phyloP scores from a whole-genome alignment of 2,888 invertebrate genomes.

The Erebia aethiops region DNA sequence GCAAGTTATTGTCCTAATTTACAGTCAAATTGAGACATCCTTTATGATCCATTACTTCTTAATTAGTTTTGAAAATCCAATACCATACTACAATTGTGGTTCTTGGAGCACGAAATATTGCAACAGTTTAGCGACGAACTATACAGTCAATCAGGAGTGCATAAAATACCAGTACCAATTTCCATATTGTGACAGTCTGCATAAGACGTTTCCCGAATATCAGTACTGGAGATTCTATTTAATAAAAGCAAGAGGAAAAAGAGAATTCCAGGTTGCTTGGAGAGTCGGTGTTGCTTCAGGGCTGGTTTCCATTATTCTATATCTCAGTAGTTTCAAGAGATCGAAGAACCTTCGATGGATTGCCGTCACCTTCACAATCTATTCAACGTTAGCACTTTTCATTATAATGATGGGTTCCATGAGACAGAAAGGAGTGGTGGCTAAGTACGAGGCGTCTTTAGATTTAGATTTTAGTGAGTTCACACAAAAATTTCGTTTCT shows the following conservation, averaged over 20 bases:
- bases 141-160: conserved; percentile 65
- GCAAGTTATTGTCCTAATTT: conserved; percentile 55
- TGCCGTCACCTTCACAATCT: conserved; percentile 48
- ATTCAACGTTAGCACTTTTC: conserved; percentile 53
- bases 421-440: conserved; percentile 67
- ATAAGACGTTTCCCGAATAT: conserved; percentile 63
- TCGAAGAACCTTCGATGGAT: conserved; percentile 53
- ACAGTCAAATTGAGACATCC: conserved; percentile 55
- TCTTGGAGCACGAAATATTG: conserved; percentile 57
- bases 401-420: conserved; percentile 63
- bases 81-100: conserved; percentile 66
- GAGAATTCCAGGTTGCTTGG: conserved; percentile 57
- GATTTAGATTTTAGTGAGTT: conserved; percentile 59
- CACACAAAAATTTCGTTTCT: conserved; percentile 43
- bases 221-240: conserved; percentile 60
- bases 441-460: conserved; percentile 56
- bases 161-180: conserved; percentile 45
- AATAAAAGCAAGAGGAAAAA: conserved; percentile 46
- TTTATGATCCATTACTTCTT: conserved; percentile 68
- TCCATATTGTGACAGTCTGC: conserved; percentile 54
- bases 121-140: conserved; percentile 56
- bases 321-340: conserved; percentile 58
- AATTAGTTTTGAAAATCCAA: conserved; percentile 66
- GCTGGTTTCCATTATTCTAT: conserved; percentile 50
- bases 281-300: conserved; percentile 62